A percentile compares a stretch with the other conserved stretches of the same genome.
phyloP scores from a whole-genome alignment of 2,888 invertebrate species.

The Cacoxenus indagator region DNA sequence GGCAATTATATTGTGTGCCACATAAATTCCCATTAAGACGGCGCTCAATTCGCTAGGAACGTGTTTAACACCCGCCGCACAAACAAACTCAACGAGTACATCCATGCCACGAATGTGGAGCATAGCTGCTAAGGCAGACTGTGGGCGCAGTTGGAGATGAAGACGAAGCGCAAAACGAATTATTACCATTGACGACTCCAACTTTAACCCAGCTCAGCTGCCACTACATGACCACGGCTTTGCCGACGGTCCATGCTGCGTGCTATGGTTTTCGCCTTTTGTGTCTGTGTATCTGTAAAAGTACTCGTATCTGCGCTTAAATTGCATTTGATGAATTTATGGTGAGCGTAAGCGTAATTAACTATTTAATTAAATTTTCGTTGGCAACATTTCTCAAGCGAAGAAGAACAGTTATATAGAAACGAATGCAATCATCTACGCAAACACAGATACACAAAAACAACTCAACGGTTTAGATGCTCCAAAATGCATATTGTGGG shows the following conservation, averaged over 20 bases:
- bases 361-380: slow-evolving; percentile 68
- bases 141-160: neutral
- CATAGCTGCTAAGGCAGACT: neutral
- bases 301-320: slow-evolving; percentile 46
- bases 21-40: slow-evolving; percentile 17
- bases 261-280: no score
- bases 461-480: no score
- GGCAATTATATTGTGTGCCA: neutral
- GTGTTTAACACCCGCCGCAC: neutral
- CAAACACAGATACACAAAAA: neutral
- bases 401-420: neutral
- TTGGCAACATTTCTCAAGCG: neutral
- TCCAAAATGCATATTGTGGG: no score
- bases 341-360: slow-evolving; percentile 67
- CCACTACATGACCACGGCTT: no score
- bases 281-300: slow-evolving; percentile 35
- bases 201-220: slow-evolving; percentile 7
- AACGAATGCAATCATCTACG: neutral
- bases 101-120: neutral
- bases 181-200: neutral
- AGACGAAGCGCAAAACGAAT: neutral
- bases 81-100: neutral
- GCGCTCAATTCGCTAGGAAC: slow-evolving; percentile 22
- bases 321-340: slow-evolving; percentile 69
- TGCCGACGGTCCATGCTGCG: no score